Base-by-base conservation (phyloP, 2,888 invertebrate genomes). In the Epirrita christyi region DNA sequence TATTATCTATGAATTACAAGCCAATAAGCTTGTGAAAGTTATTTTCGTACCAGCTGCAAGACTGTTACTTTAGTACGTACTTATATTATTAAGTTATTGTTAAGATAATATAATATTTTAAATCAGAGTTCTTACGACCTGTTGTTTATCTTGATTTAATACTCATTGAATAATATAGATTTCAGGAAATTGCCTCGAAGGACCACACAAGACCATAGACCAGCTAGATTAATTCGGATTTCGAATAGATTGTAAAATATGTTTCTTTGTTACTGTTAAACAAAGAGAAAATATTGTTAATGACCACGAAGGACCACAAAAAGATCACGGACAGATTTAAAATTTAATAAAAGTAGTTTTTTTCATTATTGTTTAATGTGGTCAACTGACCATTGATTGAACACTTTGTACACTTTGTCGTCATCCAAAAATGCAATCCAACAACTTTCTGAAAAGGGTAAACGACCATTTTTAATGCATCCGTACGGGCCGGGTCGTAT, bases 371-470 rank as follows among this genome's bases (percentile, higher is more conserved):
- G n/a, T 13, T 10, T 27, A 43, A 41, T 21, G 4, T 21, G 21
- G 21, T 21, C 21, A 21, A 21, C 21, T n/a, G n/a, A 21, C 21
- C 21, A 21, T 21, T 21, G 21, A 4, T 21, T 4, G 36, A 14
- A 41, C n/a, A n/a, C n/a, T 36, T 41, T 41, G 40, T 15, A 21
- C 21, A 10, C 40, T 38, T 29, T 43, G 27, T 29, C 37, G 43
- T 37, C 48, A 48, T 42, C 29, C 32, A 38, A 44, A 48, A 48
- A 44, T 44, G 37, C 38, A 43, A 38, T 13, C 48, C 9, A 21
- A 53, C 45, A 10, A 34, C 40, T 40, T 46, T 40, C 27, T 21
- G 32, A 13, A 45, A 38, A 44, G 36, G 43, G 28, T 38, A 43
- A 41, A 32, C 32, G 6, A 41, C 14, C 15, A 44, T 10, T 28